Base-by-base conservation (phyloP, 2,888 invertebrate genomes). In the Andrena bucephala region DNA sequence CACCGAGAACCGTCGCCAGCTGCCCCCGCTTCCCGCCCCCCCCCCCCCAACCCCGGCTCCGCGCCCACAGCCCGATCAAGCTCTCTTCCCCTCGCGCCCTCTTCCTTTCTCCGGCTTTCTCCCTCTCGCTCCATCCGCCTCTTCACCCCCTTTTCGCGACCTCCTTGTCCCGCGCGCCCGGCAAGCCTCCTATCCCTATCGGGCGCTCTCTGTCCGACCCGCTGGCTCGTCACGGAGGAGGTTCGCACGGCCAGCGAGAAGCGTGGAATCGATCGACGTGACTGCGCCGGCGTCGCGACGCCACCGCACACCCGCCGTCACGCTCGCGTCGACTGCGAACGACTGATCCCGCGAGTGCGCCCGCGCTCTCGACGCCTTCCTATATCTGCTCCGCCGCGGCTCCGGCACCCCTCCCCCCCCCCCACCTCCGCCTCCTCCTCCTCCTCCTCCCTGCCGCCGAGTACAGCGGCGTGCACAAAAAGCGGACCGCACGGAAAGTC, bases 221-320 rank as follows among this genome's bases (percentile, higher is more conserved):
- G 27, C 33, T 57, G n/a, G 8, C 24, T 52, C 72, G 16, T 60
- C 48, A 31, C 52, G 20, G 16, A 24, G 29, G 20, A 52, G 4
- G 50, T 27, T 59, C 42, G 52, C 57, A 67, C 20, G 68, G 24
- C 48, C 52, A 68, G 50, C 48, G 59, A 62, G 63, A 74, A 78
- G 71, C 82, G 79, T 76, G 80, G 88, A 89, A 94, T 94, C 92
- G 94, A 94, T 94, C 91, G 91, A 83, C 78, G 66, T 27, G 66
- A 90, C 79, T 91, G 93, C 94, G 94, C 93, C 93, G 94, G 93
- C 93, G 94, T 93, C 90, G 90, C 89, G 89, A 91, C 91, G 90
- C 87, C 89, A 87, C 84, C 84, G 87, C 89, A 52, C 71, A 68
- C 68, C 52, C 65, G 33, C 31, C 77, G 77, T 69, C 24, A 42